Conservation (phyloP, 2,888 invertebrate genomes). For the Tipula helvola region DNA sequence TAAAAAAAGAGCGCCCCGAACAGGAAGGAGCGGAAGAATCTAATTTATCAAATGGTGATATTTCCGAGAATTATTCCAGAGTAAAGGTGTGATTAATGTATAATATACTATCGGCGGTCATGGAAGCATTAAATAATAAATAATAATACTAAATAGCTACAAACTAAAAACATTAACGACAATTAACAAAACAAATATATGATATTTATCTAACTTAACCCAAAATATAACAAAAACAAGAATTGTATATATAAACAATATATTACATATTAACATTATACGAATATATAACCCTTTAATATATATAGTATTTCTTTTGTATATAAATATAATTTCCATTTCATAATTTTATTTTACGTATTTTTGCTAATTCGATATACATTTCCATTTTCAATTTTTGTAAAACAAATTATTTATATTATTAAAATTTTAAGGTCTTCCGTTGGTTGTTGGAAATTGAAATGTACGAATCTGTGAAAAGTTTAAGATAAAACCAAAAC, state of each 20-base stretch:
- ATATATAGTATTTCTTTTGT: background rate
- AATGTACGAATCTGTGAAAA: background rate
- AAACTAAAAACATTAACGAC: background rate
- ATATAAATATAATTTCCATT: background rate
- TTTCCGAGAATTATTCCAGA: constrained; percentile 9
- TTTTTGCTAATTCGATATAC: background rate
- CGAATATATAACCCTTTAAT: background rate
- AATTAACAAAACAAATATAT: background rate
- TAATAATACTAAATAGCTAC: background rate
- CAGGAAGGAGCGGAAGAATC: background rate
- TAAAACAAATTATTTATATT: background rate
- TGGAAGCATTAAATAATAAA: constrained; percentile 9
- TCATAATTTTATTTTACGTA: background rate
- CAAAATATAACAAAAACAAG: background rate
- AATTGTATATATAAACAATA: background rate
- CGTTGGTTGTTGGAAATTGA: background rate
- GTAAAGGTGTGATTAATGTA: constrained; percentile 10
- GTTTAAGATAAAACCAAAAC: background rate
- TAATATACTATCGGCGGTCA: constrained; percentile 5
- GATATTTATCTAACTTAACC: background rate
- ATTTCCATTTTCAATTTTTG: background rate
- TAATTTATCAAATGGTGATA: constrained; percentile 9
- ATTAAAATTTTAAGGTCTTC: background rate
- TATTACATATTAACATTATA: background rate
- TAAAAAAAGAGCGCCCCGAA: background rate